A percentile compares a stretch with the other conserved stretches of the same genome.
Evolutionary conservation across 2,797 vertebrate genomes (phyloP).

Genomic region (Ctenopoma multispine): DNA sequence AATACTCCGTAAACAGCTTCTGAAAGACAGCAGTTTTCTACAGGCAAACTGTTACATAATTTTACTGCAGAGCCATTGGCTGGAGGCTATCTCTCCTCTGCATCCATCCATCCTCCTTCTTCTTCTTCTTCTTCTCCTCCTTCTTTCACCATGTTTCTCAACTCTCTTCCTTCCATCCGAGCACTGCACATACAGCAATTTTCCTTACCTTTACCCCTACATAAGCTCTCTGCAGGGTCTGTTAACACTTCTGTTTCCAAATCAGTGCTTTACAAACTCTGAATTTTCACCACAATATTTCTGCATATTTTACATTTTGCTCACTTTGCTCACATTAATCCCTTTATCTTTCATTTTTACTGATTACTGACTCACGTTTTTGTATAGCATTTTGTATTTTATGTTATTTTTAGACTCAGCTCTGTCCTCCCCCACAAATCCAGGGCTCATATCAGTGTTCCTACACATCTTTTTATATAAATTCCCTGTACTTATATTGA

Average conservation of each 20-base stretch:
- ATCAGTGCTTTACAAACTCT: neutral
- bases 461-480: neutral
- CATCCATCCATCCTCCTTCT: constrained; percentile 64
- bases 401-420: neutral
- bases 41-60: constrained; percentile 76
- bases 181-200: constrained; percentile 28
- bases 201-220: constrained; percentile 31
- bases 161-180: constrained; percentile 54
- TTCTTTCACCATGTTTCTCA: constrained; percentile 23
- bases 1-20: constrained; percentile 15
- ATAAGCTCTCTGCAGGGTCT: constrained; percentile 14
- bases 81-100: constrained; percentile 73
- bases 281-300: neutral
- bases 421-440: neutral
- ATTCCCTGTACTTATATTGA: neutral
- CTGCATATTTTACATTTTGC: neutral
- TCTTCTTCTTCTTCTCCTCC: constrained; percentile 30
- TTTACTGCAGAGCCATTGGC: constrained; percentile 80
- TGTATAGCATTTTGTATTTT: neutral
- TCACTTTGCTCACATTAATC: too few relatives aligned
- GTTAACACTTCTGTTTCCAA: neutral
- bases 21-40: constrained; percentile 54
- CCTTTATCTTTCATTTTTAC: neutral
- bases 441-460: neutral
- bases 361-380: neutral